Evolutionary conservation across 2,113 vertebrate genomes (phyloP).

Genomic region (Dromiciops gliroides): DNA sequence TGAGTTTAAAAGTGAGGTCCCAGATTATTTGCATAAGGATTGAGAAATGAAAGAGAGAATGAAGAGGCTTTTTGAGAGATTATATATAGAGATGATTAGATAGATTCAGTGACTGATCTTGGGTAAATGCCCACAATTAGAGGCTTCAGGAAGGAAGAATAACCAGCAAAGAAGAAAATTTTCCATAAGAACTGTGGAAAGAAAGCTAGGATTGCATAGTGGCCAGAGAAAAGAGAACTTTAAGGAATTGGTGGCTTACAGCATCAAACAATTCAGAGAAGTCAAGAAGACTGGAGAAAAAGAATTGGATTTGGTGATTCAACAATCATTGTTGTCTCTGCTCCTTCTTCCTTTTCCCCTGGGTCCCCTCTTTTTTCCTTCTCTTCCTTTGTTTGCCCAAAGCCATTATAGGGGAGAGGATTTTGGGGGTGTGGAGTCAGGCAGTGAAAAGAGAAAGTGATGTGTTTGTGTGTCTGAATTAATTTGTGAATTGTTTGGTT

Average conservation of each 20-base stretch:
- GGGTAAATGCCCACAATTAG: not conserved
- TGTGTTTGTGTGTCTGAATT: not conserved
- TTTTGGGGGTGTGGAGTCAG: not conserved
- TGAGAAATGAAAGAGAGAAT: not conserved
- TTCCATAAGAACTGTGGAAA: not conserved
- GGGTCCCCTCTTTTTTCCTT: not conserved
- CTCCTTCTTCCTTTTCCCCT: not conserved
- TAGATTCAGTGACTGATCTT: not conserved
- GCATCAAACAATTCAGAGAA: not conserved
- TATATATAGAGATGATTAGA: not conserved
- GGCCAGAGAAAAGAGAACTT: not conserved
- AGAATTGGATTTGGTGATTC: not conserved
- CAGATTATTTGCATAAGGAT: not conserved
- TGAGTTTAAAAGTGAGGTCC: not conserved
- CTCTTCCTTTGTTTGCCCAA: not conserved
- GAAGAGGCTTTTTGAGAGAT: not conserved
- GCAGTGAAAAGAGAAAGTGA: not conserved
- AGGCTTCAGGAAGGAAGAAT: not conserved
- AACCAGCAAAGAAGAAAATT: not conserved
- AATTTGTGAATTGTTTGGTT: not conserved
- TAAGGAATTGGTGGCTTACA: not conserved
- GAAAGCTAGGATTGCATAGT: not conserved
- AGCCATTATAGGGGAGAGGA: not conserved
- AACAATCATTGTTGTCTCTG: not conserved
- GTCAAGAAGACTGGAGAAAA: not conserved